These are phyloP conservation scores for Caenorhabditis sulstoni DNA, from an alignment of 2,888 invertebrate genomes.

Conservation along the genomic window DNA sequence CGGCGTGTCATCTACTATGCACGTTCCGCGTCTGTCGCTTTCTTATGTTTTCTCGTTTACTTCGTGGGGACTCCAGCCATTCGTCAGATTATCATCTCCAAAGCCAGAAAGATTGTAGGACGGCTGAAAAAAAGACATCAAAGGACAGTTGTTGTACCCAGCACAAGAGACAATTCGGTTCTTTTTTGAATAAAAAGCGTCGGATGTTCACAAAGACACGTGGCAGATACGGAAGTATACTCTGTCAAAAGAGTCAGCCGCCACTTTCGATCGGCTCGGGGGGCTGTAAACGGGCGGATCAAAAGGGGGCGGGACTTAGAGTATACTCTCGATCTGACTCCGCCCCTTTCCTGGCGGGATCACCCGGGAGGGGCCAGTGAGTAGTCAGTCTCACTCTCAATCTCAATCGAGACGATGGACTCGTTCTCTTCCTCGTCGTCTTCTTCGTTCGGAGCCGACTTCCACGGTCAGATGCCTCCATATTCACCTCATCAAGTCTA, in stretches of 20 bases:
- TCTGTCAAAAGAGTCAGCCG: not conserved
- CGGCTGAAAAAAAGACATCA: not conserved
- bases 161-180: slow-evolving; percentile 19
- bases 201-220: not conserved
- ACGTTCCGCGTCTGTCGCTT: slow-evolving; percentile 16
- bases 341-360: too few species aligned
- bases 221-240: not conserved
- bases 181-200: slow-evolving; percentile 4
- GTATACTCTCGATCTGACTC: too few species aligned
- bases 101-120: not conserved
- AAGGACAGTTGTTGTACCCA: not conserved
- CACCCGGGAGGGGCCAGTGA: too few species aligned
- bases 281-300: too few species aligned
- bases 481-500: too few species aligned
- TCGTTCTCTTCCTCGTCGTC: not conserved
- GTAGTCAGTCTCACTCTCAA: not conserved
- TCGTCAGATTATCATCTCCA: slow-evolving; percentile 20
- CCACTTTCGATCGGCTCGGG: too few species aligned
- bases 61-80: slow-evolving; percentile 29
- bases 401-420: not conserved
- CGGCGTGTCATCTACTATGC: slow-evolving; percentile 22
- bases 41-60: slow-evolving; percentile 29
- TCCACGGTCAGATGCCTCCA: too few species aligned
- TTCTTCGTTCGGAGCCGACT: not conserved
- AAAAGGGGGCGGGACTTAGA: too few species aligned